Evolutionary conservation across 1,140 invertebrate genomes (phyloP).

Genomic region (Protaetia brevitarsis): DNA sequence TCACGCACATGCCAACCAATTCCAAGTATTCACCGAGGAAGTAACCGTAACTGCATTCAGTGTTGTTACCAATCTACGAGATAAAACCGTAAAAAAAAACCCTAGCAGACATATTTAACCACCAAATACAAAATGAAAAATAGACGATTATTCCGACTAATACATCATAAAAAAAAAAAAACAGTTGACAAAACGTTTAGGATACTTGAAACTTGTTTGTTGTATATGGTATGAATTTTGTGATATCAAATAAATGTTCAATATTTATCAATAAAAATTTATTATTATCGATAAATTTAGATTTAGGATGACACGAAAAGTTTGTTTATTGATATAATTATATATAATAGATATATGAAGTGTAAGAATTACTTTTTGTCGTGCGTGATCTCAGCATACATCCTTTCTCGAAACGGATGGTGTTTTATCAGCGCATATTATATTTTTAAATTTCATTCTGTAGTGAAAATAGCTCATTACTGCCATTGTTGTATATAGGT

Average conservation of each 20-base stretch:
- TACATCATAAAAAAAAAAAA: slow-evolving; percentile 16
- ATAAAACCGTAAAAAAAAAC: no score
- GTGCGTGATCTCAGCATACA: background rate
- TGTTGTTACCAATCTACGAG: background rate
- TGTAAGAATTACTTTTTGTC: no score
- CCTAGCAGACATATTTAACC: background rate
- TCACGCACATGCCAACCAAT: slow-evolving; percentile 79
- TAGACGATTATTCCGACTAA: background rate
- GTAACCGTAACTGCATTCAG: slow-evolving; percentile 37
- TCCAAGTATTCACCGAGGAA: slow-evolving; percentile 77
- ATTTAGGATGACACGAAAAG: background rate
- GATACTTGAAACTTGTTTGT: slow-evolving; percentile 18
- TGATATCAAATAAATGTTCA: slow-evolving; percentile 9
- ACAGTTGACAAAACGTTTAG: slow-evolving; percentile 1
- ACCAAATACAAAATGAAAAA: background rate
- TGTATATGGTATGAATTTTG: slow-evolving; percentile 21
- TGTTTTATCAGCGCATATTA: background rate
- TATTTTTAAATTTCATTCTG: background rate
- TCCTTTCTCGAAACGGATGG: background rate
- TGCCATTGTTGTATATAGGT: slow-evolving; percentile 29
- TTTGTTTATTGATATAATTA: no score
- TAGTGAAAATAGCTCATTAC: slow-evolving; percentile 28
- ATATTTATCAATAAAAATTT: background rate
- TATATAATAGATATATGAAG: no score
- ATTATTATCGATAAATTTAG: background rate